Conservation (phyloP, 2,888 invertebrate species). For the Aporophyla nigra region DNA sequence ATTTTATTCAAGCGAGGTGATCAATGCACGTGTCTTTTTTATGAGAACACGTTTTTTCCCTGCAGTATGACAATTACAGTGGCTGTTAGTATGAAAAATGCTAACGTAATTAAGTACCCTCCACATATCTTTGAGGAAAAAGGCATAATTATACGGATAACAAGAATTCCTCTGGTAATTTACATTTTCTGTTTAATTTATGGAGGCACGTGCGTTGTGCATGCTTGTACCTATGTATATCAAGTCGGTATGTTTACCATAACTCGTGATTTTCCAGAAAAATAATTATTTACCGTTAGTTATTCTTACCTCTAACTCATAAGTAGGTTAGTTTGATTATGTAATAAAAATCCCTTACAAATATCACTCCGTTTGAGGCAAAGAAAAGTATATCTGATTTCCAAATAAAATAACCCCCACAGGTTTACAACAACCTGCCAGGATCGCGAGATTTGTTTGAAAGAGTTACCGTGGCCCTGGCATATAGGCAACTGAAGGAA, state of each 20-base stretch:
- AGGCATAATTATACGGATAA: constrained; percentile 35
- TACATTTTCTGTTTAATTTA: constrained; percentile 45
- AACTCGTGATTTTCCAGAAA: constrained; percentile 15
- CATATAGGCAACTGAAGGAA: too few species aligned
- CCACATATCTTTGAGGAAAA: constrained; percentile 42
- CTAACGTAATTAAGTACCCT: not conserved
- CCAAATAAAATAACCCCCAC: not conserved
- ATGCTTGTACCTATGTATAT: not conserved
- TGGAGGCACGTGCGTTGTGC: constrained; percentile 35
- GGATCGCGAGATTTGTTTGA: too few species aligned
- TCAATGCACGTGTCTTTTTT: not conserved
- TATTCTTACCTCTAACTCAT: not conserved
- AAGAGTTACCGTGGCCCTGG: too few species aligned
- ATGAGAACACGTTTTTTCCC: not conserved
- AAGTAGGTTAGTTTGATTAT: not conserved
- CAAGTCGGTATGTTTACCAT: not conserved
- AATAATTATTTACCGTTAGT: not conserved
- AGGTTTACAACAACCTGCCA: too few species aligned
- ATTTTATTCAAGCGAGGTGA: too few species aligned
- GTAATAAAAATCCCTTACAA: not conserved
- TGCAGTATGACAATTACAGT: not conserved
- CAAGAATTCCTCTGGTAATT: constrained; percentile 41
- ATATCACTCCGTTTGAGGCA: not conserved
- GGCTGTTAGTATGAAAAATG: not conserved
- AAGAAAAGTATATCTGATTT: not conserved